These are phyloP conservation scores for Eristalinus aeneus DNA, from an alignment of 2,888 invertebrate genomes.

Conservation along the genomic window DNA sequence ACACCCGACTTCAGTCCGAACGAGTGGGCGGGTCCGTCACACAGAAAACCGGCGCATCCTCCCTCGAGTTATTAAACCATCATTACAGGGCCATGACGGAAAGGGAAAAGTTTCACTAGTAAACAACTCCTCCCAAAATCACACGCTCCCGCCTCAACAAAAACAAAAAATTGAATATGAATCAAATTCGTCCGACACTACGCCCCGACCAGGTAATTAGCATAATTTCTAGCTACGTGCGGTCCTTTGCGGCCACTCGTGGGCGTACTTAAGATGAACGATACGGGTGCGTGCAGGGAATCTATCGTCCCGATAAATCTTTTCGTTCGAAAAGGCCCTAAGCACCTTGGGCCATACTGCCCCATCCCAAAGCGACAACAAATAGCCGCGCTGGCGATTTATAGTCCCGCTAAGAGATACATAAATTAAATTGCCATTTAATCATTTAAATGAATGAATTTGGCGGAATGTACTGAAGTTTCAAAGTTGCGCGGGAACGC, in stretches of 20 bases:
- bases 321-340: not conserved
- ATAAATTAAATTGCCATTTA: constrained; percentile 61
- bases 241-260: constrained; percentile 8
- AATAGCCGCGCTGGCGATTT: constrained; percentile 30
- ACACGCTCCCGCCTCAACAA: not conserved
- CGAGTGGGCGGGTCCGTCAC: not conserved
- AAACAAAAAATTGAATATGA: constrained; percentile 11
- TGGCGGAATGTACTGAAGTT: constrained; percentile 55
- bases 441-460: constrained; percentile 64
- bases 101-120: not conserved
- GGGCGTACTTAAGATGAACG: constrained; percentile 18
- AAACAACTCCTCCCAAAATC: not conserved
- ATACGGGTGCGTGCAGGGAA: constrained; percentile 25
- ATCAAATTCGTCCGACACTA: constrained; percentile 36
- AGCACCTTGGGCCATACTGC: not conserved
- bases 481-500: constrained; percentile 46
- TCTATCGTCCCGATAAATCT: constrained; percentile 24
- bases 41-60: not conserved
- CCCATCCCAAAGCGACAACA: not conserved
- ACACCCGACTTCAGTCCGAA: not conserved
- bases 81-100: not conserved
- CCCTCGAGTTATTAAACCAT: not conserved
- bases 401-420: constrained; percentile 57
- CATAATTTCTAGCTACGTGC: constrained; percentile 37
- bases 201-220: constrained; percentile 12